A percentile compares a stretch with the other conserved stretches of the same genome.
phyloP scores from a whole-genome alignment of 2,888 invertebrate genomes.

The Hanleya hanleyi region DNA sequence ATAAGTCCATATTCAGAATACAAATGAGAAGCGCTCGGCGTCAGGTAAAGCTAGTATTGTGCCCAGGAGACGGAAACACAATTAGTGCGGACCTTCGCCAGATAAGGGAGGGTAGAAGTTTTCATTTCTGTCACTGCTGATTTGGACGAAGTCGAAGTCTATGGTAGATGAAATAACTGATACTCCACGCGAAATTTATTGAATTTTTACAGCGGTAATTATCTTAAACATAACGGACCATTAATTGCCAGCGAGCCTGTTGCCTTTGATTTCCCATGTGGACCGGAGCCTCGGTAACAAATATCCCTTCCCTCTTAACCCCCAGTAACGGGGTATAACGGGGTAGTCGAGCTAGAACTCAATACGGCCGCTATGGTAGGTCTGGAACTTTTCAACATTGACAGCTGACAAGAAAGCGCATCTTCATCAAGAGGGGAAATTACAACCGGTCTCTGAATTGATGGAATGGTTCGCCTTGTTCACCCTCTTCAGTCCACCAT shows the following conservation, averaged over 20 bases:
- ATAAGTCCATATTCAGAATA: too few species aligned
- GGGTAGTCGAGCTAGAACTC: not conserved
- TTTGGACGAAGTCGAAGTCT: not conserved
- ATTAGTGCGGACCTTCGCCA: not conserved
- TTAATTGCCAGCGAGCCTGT: constrained; percentile 7
- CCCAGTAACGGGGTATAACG: too few species aligned
- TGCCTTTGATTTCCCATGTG: constrained; percentile 6
- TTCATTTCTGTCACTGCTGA: constrained; percentile 5
- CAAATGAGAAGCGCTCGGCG: too few species aligned
- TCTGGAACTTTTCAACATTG: not conserved
- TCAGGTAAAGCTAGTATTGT: not conserved
- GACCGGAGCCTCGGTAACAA: not conserved
- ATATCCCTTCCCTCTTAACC: not conserved
- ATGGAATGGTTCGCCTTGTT: too few species aligned
- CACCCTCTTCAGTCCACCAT: too few species aligned
- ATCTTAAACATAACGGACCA: not conserved
- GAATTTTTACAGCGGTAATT: not conserved
- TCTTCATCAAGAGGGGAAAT: not conserved
- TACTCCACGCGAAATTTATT: not conserved
- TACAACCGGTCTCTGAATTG: too few species aligned
- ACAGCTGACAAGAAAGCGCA: not conserved
- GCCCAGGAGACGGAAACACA: not conserved
- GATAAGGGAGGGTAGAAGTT: constrained; percentile 3
- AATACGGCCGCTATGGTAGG: not conserved
- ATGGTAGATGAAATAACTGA: constrained; percentile 3